Conservation (phyloP, 2,888 invertebrate species). For the Limenitis camilla region DNA sequence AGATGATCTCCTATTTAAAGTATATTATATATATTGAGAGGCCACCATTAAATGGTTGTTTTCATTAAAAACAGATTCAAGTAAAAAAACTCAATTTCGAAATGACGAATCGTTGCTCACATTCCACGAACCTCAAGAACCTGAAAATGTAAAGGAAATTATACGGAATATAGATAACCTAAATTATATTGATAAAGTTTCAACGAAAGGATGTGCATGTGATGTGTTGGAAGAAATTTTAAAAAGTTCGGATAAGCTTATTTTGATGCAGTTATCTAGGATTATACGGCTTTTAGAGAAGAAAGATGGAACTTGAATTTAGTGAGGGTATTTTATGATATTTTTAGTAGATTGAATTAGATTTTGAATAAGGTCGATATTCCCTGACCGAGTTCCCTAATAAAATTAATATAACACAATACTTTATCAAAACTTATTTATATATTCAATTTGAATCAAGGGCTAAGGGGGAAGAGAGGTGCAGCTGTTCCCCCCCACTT, state of each 20-base stretch:
- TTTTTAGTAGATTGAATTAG: background rate
- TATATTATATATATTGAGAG: no score
- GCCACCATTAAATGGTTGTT: no score
- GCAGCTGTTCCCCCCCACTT: no score
- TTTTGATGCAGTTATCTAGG: slow-evolving; percentile 45
- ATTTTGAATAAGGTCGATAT: no score
- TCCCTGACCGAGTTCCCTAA: no score
- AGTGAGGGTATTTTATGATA: background rate
- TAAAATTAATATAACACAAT: no score
- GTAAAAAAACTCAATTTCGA: slow-evolving; percentile 20
- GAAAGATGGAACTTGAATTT: slow-evolving; percentile 39
- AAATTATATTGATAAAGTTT: background rate
- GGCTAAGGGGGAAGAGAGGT: no score
- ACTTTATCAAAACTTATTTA: no score
- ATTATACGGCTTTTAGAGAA: slow-evolving; percentile 51
- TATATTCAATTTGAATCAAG: no score
- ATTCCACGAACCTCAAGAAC: slow-evolving; percentile 16
- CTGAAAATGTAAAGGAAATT: background rate
- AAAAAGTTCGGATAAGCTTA: slow-evolving; percentile 23
- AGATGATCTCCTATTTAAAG: no score
- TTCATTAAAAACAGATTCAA: slow-evolving; percentile 3
- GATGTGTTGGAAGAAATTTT: background rate
- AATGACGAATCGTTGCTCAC: slow-evolving; percentile 20
- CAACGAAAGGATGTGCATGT: background rate
- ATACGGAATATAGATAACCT: background rate